Evolutionary conservation across 2,888 invertebrate species (phyloP).

Genomic region (Pemphredon lugubris): DNA sequence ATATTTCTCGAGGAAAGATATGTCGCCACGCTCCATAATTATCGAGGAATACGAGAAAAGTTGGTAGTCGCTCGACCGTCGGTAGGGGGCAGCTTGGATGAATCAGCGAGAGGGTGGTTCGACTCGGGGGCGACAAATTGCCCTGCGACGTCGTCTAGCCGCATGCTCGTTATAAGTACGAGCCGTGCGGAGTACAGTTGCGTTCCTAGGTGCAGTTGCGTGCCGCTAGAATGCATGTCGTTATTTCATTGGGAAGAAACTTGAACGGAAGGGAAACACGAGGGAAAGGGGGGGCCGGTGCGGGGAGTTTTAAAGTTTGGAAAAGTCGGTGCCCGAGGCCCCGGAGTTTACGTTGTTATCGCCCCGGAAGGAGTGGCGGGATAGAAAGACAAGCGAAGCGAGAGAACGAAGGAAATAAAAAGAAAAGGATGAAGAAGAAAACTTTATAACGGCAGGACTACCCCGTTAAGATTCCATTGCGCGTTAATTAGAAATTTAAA

Average conservation of each 20-base stretch:
- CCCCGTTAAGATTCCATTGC: constrained; percentile 31
- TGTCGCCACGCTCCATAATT: constrained; percentile 23
- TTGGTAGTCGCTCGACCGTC: background rate
- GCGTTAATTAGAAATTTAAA: constrained; percentile 1
- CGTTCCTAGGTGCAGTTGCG: background rate
- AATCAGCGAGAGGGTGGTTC: background rate
- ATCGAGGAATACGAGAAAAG: constrained; percentile 30
- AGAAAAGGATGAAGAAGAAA: background rate
- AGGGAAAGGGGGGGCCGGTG: background rate
- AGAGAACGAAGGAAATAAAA: background rate
- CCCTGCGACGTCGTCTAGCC: constrained; percentile 6
- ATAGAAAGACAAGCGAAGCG: constrained; percentile 8
- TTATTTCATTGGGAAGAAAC: constrained; percentile 33
- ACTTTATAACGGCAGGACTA: constrained; percentile 2
- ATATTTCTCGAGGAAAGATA: background rate
- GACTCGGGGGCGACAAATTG: constrained; percentile 13
- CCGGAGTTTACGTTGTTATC: constrained; percentile 13
- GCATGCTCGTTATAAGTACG: constrained; percentile 24
- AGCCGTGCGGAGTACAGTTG: background rate
- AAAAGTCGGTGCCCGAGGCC: constrained; percentile 3
- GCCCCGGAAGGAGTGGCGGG: background rate
- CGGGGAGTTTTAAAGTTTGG: constrained; percentile 24
- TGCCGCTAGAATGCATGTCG: constrained; percentile 15
- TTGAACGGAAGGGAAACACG: constrained; percentile 10
- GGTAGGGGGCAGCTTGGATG: background rate